Conservation (phyloP, 2,888 invertebrate genomes). For the Chirona hameri region DNA sequence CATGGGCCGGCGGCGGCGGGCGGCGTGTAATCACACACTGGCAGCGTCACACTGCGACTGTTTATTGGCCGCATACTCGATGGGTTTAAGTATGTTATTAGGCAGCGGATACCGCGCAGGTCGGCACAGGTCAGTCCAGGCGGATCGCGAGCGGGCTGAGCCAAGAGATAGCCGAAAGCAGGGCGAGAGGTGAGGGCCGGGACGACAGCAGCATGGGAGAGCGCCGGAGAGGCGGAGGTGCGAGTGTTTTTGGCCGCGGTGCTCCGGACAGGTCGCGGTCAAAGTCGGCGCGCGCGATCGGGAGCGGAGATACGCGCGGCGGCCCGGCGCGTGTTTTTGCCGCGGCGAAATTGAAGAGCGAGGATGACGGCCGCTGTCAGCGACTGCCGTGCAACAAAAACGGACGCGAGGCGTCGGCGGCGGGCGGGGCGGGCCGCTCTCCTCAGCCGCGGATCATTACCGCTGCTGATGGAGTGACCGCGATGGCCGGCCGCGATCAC, state of each 20-base stretch:
- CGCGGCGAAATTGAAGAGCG: slow-evolving; percentile 1
- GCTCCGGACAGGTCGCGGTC: not conserved
- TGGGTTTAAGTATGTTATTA: slow-evolving; percentile 14
- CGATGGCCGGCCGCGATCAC: not conserved
- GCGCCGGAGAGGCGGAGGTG: not conserved
- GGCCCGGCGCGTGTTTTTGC: not conserved
- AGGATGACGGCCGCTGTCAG: not conserved
- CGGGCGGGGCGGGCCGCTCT: not conserved
- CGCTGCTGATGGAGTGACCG: not conserved
- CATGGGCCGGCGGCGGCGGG: not conserved
- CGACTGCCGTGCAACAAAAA: not conserved
- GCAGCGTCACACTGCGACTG: slow-evolving; percentile 10
- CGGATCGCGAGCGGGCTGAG: not conserved
- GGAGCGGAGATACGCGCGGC: not conserved
- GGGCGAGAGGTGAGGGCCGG: no score
- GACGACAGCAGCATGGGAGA: no score
- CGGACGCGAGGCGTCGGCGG: not conserved
- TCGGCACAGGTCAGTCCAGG: not conserved
- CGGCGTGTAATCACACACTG: not conserved
- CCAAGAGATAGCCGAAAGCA: no score
- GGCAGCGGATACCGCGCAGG: not conserved
- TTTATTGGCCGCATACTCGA: slow-evolving; percentile 24
- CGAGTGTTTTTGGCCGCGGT: not conserved
- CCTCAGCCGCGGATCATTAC: not conserved
- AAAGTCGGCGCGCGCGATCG: not conserved